Evolutionary conservation across 2,113 vertebrate species (phyloP), one percentile per base, ranked within the genome.

Genomic region (Ancistrus triradiatus): DNA sequence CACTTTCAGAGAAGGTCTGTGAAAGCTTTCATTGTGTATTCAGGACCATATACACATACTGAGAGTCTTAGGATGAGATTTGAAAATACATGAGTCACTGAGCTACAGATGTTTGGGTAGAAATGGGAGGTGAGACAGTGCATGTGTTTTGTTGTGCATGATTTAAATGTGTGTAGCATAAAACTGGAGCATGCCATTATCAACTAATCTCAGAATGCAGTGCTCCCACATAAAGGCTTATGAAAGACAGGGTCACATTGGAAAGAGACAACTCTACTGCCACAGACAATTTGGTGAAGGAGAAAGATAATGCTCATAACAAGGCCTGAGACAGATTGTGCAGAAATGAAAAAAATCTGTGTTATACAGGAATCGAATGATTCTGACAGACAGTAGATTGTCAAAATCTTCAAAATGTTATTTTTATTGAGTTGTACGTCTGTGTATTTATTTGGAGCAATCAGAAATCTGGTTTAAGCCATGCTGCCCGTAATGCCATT

Each of bases 11-110:
- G 28, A 48, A 57, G 35, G 50, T 62, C 19, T 37, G 25, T 22
- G 24, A 43, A 6, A 44, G 35, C 40, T 35, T 42, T n/a, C n/a
- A 56, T 61, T 68, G 15, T 17, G 35, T 37, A 70, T 70, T 70
- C 64, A 61, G 31, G 46, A 46, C 56, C 68, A 58, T 44, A 51
- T 47, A 66, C 61, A 24, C 18, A 62, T 11, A 49, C 19, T 17
- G 22, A 57, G 43, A 50, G 35, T 66, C 33, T 44, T 24, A 49
- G 19, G 51, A 59, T 43, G 63, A 21, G 50, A 73, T 57, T 28
- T n/a, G 35, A 47, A 19, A 24, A 59, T 48, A 27, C 64, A 63
- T 71, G 55, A 77, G 68, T 69, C 69, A 75, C 42, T 18, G 31
- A 42, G 25, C n/a, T 57, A 31, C 3, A 31, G 7, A 31, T 31